phyloP scores from a whole-genome alignment of 1,140 invertebrate genomes.

The Olivierus martensii region DNA sequence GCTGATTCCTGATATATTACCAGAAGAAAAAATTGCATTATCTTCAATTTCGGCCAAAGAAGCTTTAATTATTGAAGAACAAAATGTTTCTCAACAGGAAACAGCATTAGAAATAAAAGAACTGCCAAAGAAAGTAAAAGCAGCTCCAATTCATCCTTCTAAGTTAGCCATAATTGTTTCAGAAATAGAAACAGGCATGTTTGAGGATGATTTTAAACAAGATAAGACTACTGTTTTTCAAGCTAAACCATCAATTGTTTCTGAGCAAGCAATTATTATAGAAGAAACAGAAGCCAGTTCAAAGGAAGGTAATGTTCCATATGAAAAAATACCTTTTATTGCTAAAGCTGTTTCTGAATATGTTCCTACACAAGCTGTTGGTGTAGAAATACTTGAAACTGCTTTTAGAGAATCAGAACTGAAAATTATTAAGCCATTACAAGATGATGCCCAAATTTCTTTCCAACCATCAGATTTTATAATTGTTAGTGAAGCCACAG shows the following conservation, averaged over 20 bases:
- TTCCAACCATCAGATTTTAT: background rate
- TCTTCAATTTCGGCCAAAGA: background rate
- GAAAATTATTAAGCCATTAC: background rate
- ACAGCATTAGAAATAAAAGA: background rate
- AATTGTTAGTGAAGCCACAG: too few species aligned
- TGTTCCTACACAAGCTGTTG: conserved; percentile 9
- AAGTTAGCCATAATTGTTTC: conserved; percentile 10
- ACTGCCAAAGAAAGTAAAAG: conserved; percentile 6
- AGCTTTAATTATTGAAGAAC: background rate
- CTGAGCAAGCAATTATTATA: conserved; percentile 39
- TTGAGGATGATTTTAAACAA: conserved; percentile 37
- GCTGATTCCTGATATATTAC: background rate
- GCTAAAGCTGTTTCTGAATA: conserved; percentile 3
- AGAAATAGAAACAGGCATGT: conserved; percentile 20
- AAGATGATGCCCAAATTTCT: background rate
- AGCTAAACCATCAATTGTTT: conserved; percentile 28
- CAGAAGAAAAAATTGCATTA: background rate
- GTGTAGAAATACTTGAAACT: background rate
- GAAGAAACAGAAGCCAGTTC: conserved; percentile 40
- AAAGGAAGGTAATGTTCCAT: conserved; percentile 35
- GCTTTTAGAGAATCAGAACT: conserved; percentile 7
- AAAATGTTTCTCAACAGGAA: background rate
- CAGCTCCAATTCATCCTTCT: background rate
- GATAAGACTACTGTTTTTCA: conserved; percentile 20
- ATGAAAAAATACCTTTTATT: conserved; percentile 3